Evolutionary conservation across 2,888 invertebrate species (phyloP), one percentile per base, ranked within the genome.

Genomic region (Andrena fulva): DNA sequence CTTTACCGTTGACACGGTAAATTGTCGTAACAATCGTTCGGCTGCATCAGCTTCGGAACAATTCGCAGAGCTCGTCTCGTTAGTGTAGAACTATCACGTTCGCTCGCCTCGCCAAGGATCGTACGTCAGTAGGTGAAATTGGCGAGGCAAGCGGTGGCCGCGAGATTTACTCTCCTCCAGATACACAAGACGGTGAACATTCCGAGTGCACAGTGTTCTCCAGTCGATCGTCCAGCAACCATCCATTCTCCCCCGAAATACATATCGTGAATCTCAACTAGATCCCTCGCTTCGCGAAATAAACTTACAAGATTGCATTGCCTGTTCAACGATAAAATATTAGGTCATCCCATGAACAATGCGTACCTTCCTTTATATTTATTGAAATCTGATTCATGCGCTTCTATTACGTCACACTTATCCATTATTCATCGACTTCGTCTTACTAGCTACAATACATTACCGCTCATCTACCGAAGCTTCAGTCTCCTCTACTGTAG

Each of bases 151-250:
- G 67, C 77, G 79, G 69, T 68, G 73, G 62, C 31, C 52, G 69
- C 63, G 68, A 84, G 70, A 87, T 83, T 80, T 85, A 85, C 83
- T 80, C 67, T 73, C 71, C 82, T 64, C 56, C 68, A 80, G 71
- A 72, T 83, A 80, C 72, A 78, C 78, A 81, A 82, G 81, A 79
- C 82, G 80, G 67, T 81, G 82, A 87, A 82, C 84, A 84, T 85
- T 85, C 80, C 71, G 85, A 80, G 75, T 85, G 77, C 35, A 67
- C 75, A 73, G 33, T 87, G 86, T 87, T 74, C 85, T 85, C 87
- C 78, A 82, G 67, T 67, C 56, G 72, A 72, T 76, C 73, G 50
- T 56, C 52, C 54, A 56, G 59, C 48, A 31, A 50, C 8, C 27
- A 12, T 48, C 8, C 4, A 31, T 52, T 31, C 52, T 42, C 42